Percentiles rank a stretch among this genome's conserved stretches.
These are phyloP conservation scores for Andrena haemorrhoa DNA, from an alignment of 2,888 invertebrate species.

Conservation along the genomic window DNA sequence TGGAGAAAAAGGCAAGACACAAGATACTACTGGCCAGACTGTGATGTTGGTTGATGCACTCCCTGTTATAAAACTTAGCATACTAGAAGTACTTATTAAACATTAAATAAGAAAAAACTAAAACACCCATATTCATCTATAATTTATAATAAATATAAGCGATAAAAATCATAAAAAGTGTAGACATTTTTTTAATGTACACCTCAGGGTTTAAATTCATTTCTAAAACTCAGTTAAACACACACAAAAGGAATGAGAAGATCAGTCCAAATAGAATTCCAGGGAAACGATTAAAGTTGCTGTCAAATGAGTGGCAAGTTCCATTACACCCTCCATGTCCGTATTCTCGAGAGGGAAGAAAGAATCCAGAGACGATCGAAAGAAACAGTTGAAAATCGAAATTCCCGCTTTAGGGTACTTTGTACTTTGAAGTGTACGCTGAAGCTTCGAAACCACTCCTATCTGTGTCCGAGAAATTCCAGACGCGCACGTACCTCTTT, in stretches of 20 bases:
- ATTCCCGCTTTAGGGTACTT: slow-evolving; percentile 40
- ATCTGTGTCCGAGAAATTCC: slow-evolving; percentile 66
- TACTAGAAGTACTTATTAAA: not conserved
- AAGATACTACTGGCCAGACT: not conserved
- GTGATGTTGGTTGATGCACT: not conserved
- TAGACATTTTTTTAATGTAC: too few relatives aligned
- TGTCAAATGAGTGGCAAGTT: not conserved
- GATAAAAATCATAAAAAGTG: too few relatives aligned
- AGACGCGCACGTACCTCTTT: slow-evolving; percentile 26
- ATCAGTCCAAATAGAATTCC: too few relatives aligned
- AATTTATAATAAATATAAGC: too few relatives aligned
- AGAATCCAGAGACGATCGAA: not conserved
- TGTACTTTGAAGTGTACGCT: slow-evolving; percentile 9
- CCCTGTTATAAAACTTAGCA: not conserved
- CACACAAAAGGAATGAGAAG: not conserved
- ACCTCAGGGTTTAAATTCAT: too few relatives aligned
- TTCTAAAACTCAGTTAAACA: too few relatives aligned
- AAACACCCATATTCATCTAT: not conserved
- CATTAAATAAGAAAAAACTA: not conserved
- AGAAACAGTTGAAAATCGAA: slow-evolving; percentile 36
- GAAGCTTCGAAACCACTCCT: slow-evolving; percentile 26
- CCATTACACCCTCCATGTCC: not conserved
- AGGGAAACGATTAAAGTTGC: too few relatives aligned
- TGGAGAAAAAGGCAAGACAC: not conserved
- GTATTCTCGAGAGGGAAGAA: not conserved